phyloP scores from a whole-genome alignment of 2,888 invertebrate species.

The Harpalus rubripes region DNA sequence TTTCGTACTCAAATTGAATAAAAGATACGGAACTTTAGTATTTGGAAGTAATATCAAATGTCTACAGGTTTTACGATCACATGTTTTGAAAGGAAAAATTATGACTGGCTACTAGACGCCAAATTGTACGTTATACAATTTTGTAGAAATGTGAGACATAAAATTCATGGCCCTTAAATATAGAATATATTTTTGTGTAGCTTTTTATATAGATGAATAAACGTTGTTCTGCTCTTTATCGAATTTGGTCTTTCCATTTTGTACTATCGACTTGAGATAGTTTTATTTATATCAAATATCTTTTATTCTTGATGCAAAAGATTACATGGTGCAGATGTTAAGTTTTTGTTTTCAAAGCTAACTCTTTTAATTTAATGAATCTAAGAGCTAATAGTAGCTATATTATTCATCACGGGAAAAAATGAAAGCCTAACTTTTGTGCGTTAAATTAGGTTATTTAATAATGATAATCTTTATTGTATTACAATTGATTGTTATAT shows the following conservation, averaged over 20 bases:
- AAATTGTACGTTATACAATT: background rate
- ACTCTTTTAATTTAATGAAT: too few relatives aligned
- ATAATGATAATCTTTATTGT: too few relatives aligned
- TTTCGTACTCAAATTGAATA: background rate
- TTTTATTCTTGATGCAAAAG: background rate
- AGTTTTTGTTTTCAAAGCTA: too few relatives aligned
- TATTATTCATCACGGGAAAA: too few relatives aligned
- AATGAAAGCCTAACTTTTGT: too few relatives aligned
- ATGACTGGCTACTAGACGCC: background rate
- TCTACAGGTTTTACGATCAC: background rate
- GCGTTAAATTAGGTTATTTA: too few relatives aligned
- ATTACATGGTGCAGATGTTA: too few relatives aligned
- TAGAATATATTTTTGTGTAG: background rate
- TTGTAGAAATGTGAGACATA: background rate
- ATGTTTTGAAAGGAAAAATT: constrained; percentile 2
- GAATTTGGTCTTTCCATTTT: too few relatives aligned
- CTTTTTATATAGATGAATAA: background rate
- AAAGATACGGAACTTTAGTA: background rate
- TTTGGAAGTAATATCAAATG: background rate
- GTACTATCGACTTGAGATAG: background rate
- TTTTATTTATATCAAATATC: background rate
- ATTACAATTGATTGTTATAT: too few relatives aligned
- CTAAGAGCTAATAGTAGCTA: too few relatives aligned
- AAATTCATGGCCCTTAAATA: background rate
- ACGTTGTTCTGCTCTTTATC: background rate